phyloP scores from a whole-genome alignment of 2,113 vertebrate species.

The Damaliscus lunatus region DNA sequence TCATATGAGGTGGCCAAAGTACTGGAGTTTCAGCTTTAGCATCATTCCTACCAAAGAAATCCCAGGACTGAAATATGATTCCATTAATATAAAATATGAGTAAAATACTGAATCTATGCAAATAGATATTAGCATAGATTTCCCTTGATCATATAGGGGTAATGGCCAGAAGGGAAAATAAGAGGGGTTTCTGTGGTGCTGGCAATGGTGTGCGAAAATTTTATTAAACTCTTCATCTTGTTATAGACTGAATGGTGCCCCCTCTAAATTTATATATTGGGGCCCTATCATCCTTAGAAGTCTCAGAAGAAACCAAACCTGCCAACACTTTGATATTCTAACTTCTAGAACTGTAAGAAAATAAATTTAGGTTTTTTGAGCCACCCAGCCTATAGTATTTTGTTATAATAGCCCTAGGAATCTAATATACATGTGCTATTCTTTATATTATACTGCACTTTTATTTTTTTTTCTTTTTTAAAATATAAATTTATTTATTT shows the following conservation, averaged over 20 bases:
- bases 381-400: background rate
- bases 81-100: background rate
- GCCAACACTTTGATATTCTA: background rate
- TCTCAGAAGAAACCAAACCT: background rate
- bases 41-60: no score
- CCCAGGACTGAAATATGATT: background rate
- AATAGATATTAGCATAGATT: background rate
- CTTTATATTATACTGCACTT: background rate
- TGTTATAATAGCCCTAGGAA: background rate
- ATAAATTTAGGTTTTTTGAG: background rate
- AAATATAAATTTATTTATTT: no score
- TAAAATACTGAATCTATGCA: background rate
- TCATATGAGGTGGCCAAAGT: no score
- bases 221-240: background rate
- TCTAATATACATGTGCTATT: background rate
- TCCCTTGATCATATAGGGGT: accelerated
- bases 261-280: background rate
- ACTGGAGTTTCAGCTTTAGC: no score
- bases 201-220: background rate
- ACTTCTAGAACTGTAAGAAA: background rate
- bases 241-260: background rate
- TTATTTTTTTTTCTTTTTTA: background rate
- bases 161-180: background rate
- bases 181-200: background rate
- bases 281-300: background rate